A percentile compares a stretch with the other conserved stretches of the same genome.
phyloP scores from a whole-genome alignment of 2,797 vertebrate species.

The Tolypeutes matacus region DNA sequence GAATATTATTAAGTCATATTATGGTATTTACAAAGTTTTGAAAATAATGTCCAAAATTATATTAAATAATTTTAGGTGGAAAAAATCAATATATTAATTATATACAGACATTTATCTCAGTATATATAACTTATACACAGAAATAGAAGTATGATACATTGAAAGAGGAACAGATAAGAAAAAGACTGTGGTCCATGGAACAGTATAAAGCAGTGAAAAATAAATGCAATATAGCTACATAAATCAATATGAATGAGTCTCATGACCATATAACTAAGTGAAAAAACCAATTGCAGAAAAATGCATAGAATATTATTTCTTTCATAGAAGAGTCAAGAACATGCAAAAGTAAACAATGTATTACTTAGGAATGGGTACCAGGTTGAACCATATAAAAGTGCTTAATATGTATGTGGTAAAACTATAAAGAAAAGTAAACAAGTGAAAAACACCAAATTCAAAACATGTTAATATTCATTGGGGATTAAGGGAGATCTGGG shows the following conservation, averaged over 20 bases:
- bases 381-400: not conserved
- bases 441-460: not conserved
- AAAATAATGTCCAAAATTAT: not conserved
- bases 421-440: not conserved
- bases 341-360: not conserved
- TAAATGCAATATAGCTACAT: not conserved
- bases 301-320: not conserved
- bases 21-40: not conserved
- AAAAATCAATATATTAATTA: conserved; percentile 9
- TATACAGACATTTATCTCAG: not conserved
- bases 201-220: not conserved
- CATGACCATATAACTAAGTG: not conserved
- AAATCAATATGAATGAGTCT: not conserved
- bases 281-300: not conserved
- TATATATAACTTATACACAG: not conserved
- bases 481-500: not conserved
- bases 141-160: not conserved
- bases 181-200: not conserved
- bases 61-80: not conserved
- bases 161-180: not conserved
- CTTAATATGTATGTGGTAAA: not conserved
- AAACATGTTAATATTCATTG: not conserved
- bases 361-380: not conserved
- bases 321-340: not conserved
- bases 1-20: not conserved